Evolutionary conservation across 2,113 vertebrate species (phyloP).

Genomic region (Phrynocephalus versicolor): DNA sequence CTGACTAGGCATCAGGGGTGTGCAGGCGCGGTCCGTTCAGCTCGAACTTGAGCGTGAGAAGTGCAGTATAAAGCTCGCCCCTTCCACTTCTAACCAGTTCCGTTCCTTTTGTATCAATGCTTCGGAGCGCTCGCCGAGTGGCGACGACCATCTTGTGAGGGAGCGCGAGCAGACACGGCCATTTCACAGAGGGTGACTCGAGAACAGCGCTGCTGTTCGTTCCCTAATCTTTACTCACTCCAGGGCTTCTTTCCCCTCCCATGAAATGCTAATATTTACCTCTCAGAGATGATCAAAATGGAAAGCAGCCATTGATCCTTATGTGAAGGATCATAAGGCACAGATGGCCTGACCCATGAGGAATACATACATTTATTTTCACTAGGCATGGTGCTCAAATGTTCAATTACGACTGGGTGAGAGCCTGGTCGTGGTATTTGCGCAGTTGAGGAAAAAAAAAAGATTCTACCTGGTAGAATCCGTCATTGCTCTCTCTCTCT

Average conservation of each 20-base stretch:
- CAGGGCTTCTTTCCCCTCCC: not conserved
- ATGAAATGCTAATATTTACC: conserved; percentile 26
- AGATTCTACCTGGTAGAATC: too few species aligned
- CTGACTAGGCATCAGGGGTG: not conserved
- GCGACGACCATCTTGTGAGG: conserved; percentile 6
- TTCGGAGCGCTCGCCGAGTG: too few species aligned
- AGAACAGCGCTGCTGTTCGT: too few species aligned
- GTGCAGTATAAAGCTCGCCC: too few species aligned
- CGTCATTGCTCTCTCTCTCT: too few species aligned
- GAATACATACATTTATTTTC: not conserved
- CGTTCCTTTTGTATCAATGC: not conserved
- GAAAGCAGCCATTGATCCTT: not conserved
- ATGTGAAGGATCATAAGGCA: not conserved
- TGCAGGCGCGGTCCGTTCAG: too few species aligned
- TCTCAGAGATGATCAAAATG: not conserved
- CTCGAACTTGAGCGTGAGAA: too few species aligned
- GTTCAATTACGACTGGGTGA: too few species aligned
- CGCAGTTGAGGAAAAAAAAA: too few species aligned
- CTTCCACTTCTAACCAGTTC: not conserved
- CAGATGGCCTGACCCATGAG: not conserved
- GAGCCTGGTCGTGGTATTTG: too few species aligned
- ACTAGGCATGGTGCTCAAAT: too few species aligned
- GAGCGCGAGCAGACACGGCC: not conserved
- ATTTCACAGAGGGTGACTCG: conserved; percentile 2
- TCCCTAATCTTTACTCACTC: not conserved